phyloP scores from a whole-genome alignment of 2,888 invertebrate species.

The Molorchus minor region DNA sequence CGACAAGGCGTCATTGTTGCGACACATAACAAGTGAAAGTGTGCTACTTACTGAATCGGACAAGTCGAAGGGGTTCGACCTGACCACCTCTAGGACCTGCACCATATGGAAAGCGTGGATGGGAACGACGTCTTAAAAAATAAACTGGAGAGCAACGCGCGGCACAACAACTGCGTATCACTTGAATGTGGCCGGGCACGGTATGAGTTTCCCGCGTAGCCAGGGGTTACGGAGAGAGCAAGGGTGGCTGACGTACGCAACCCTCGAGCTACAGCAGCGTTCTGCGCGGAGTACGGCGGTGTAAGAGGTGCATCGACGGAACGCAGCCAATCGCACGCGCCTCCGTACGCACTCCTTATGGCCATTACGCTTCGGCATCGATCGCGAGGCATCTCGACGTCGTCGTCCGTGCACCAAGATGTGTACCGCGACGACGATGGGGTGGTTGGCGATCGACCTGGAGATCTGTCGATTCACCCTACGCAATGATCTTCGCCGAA shows the following conservation, averaged over 20 bases:
- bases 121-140: conserved; percentile 24
- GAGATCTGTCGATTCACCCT: conserved; percentile 12
- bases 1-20: conserved; percentile 25
- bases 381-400: conserved; percentile 48
- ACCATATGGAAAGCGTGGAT: conserved; percentile 70
- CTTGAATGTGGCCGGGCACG: conserved; percentile 26
- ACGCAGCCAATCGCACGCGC: conserved; percentile 60
- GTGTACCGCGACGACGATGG: conserved; percentile 49
- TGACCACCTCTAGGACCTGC: conserved; percentile 82
- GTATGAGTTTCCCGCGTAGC: conserved; percentile 39
- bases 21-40: conserved; percentile 31
- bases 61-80: conserved; percentile 81
- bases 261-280: conserved; percentile 51
- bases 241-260: conserved; percentile 39
- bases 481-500: neutral
- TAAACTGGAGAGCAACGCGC: conserved; percentile 26
- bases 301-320: conserved; percentile 51
- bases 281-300: conserved; percentile 49
- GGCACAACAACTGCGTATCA: conserved; percentile 31
- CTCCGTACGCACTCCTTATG: conserved; percentile 61
- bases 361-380: conserved; percentile 59
- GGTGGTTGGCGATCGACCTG: conserved; percentile 44
- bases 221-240: conserved; percentile 40
- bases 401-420: conserved; percentile 45
- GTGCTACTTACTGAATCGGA: conserved; percentile 75